Percentiles rank a stretch among this genome's conserved stretches.
Evolutionary conservation across 2,888 invertebrate genomes (phyloP).

Genomic region (Sarcophaga carnaria): DNA sequence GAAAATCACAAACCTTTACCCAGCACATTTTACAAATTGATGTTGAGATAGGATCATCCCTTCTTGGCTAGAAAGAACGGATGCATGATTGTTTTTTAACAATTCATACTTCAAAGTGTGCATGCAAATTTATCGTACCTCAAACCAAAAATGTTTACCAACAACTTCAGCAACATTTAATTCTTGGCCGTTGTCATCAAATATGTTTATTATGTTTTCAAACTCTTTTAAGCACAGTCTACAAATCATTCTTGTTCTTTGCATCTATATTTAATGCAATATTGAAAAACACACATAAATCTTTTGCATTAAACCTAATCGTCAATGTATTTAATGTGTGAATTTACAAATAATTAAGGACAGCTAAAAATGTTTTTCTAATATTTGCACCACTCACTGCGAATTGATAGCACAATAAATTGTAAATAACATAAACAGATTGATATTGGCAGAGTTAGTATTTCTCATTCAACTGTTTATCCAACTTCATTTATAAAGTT

Average conservation of each 20-base stretch:
- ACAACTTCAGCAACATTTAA: constrained; percentile 77
- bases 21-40: constrained; percentile 75
- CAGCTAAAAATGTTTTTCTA: not conserved
- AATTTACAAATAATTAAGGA: constrained; percentile 7
- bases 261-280: not conserved
- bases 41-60: constrained; percentile 77
- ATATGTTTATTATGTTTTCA: constrained; percentile 77
- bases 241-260: constrained; percentile 76
- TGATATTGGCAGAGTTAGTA: too few relatives aligned
- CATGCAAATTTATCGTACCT: constrained; percentile 72
- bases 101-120: not conserved
- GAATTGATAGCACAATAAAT: not conserved
- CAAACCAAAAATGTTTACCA: constrained; percentile 80
- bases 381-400: not conserved
- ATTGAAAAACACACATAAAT: not conserved
- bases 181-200: constrained; percentile 75
- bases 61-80: constrained; percentile 70
- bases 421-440: too few relatives aligned
- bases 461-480: too few relatives aligned
- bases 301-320: not conserved
- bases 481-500: too few relatives aligned
- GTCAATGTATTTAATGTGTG: too few relatives aligned
- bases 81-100: not conserved
- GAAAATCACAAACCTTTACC: constrained; percentile 65
- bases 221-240: constrained; percentile 78